Evolutionary conservation across 2,888 invertebrate species (phyloP).

Genomic region (Shargacucullia verbasci): DNA sequence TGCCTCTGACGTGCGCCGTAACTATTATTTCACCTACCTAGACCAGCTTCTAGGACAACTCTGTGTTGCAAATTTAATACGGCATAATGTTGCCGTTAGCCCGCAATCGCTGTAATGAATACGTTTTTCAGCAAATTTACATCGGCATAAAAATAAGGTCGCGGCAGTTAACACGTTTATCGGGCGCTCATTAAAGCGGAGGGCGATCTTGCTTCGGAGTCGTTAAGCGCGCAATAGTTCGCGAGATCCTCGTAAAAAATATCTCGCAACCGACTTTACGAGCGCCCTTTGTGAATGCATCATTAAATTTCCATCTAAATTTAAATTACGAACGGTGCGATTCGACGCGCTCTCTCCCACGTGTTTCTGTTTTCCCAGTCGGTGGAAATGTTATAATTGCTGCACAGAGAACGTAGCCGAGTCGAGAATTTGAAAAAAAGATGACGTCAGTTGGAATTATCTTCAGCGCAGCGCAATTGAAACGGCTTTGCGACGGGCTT

Average conservation of each 20-base stretch:
- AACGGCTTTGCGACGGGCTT: conserved; percentile 89
- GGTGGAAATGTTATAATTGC: conserved; percentile 89
- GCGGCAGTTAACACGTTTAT: conserved; percentile 89
- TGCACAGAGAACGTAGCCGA: conserved; percentile 86
- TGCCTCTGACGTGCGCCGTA: conserved; percentile 62
- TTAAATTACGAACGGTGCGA: conserved; percentile 87
- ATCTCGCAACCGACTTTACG: conserved; percentile 89
- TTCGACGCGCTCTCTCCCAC: conserved; percentile 84
- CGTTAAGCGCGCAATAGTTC: conserved; percentile 90
- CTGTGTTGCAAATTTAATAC: conserved; percentile 63
- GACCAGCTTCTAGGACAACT: conserved; percentile 60
- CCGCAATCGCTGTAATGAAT: conserved; percentile 83
- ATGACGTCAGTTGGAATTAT: conserved; percentile 89
- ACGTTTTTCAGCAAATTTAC: conserved; percentile 88
- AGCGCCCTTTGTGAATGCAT: conserved; percentile 89
- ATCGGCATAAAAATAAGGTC: conserved; percentile 88
- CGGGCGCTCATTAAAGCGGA: conserved; percentile 89
- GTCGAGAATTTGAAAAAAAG: conserved; percentile 88
- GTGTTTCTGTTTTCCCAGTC: conserved; percentile 89
- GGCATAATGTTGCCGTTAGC: conserved; percentile 65
- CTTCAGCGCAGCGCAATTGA: conserved; percentile 89
- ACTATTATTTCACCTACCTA: conserved; percentile 56
- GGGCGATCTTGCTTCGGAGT: conserved; percentile 89
- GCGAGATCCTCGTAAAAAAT: conserved; percentile 89
- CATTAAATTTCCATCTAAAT: conserved; percentile 90